Base-by-base conservation (phyloP, 2,888 invertebrate genomes). In the Agrilus biguttatus region DNA sequence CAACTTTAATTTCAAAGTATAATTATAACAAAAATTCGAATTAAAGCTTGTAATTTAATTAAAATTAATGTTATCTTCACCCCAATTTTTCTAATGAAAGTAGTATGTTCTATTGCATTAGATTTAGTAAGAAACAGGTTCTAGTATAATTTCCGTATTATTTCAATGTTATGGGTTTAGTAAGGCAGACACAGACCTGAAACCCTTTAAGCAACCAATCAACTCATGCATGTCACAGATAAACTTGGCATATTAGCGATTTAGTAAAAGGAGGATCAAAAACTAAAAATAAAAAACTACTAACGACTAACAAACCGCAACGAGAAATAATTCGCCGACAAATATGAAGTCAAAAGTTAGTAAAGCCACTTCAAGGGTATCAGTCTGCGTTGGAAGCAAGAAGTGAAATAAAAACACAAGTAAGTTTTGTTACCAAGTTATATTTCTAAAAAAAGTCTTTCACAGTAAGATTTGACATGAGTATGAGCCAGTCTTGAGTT, bases 391-490 rank as follows among this genome's bases (percentile, higher is more conserved):
- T 53, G 48, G 37, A 44, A 48, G 46, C 46, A 47, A 48, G 49
- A 48, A 46, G 47, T 45, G 49, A 49, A 51, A 52, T 54, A 52
- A 53, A 52, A 51, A 55, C 49, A 51, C 42, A 45, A 36, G 34
- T 39, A 23, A 28, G 52, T 55, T 57, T 60, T 61, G 53, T 55
- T 55, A 58, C 59, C 58, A 62, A 59, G 54, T 62, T 64, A 61
- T 64, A 63, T 65, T 64, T 64, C 63, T 63, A 55, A 62, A 63
- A 55, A 63, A 63, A 62, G 57, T 63, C 61, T 60, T 58, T 63
- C 63, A 65, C 63, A 65, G 62, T 57, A 59, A 61, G 59, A 62
- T 63, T 62, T 61, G 62, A 61, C 60, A 63, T 52, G 52, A 53
- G 54, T 51, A 52, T 61, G 59, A 61, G 62, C 62, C 63, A 63